Conservation (phyloP, 1,140 invertebrate genomes). For the Pseudachorutes palmiensis region DNA sequence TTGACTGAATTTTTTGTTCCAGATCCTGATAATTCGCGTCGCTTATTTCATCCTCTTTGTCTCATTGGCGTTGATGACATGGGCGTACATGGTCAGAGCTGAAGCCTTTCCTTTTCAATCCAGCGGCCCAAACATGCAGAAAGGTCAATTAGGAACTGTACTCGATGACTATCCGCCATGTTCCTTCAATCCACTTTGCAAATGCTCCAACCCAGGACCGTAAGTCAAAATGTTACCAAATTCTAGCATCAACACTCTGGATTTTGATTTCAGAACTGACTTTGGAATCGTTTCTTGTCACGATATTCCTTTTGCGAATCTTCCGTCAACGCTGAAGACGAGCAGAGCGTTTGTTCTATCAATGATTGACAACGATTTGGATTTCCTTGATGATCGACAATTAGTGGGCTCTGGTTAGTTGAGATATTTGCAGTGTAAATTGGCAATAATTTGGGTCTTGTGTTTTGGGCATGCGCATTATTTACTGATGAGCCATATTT, state of each 20-base stretch:
- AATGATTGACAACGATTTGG: constrained; percentile 26
- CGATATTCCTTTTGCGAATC: constrained; percentile 24
- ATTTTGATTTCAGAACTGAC: no score
- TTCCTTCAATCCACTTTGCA: constrained; percentile 33
- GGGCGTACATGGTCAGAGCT: constrained; percentile 30
- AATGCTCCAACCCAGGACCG: constrained; percentile 32
- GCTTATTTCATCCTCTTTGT: constrained; percentile 27
- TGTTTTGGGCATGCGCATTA: background rate
- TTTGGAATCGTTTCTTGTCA: constrained; percentile 31
- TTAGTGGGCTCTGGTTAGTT: constrained; percentile 34
- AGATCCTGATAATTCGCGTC: constrained; percentile 10
- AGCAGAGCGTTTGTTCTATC: constrained; percentile 27
- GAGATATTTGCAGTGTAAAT: background rate
- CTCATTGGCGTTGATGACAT: constrained; percentile 28
- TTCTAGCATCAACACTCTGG: no score
- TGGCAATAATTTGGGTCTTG: background rate
- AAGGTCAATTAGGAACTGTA: constrained; percentile 6
- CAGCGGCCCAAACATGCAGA: background rate
- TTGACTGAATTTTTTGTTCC: no score
- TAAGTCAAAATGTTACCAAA: no score
- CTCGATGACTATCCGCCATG: constrained; percentile 26
- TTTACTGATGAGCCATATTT: constrained; percentile 19
- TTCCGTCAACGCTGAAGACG: constrained; percentile 27
- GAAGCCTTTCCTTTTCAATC: constrained; percentile 10
- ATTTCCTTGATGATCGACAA: constrained; percentile 20